phyloP scores from a whole-genome alignment of 2,888 invertebrate species.

The Sminthurides aquaticus region DNA sequence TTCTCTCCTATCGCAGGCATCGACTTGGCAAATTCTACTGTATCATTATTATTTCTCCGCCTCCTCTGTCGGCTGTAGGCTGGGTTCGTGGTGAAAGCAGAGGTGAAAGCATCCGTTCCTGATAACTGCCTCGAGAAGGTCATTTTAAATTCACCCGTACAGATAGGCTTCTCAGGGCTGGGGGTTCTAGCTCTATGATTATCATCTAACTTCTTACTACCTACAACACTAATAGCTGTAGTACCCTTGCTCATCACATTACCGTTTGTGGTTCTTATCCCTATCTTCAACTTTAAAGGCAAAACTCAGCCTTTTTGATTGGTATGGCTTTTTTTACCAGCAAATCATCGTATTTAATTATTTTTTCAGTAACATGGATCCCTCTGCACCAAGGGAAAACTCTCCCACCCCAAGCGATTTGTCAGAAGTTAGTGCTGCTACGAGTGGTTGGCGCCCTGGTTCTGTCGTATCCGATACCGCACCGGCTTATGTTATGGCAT shows the following conservation, averaged over 20 bases:
- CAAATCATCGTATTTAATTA: too few relatives aligned
- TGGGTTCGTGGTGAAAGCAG: neutral
- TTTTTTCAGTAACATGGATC: too few relatives aligned
- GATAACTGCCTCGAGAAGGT: neutral
- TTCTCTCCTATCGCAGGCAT: neutral
- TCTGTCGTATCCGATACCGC: too few relatives aligned
- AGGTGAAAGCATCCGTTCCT: neutral
- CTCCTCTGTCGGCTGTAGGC: neutral
- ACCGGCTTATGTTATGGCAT: too few relatives aligned
- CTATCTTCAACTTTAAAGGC: constrained; percentile 22
- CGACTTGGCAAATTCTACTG: neutral
- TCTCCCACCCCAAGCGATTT: too few relatives aligned
- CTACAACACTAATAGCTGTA: too few relatives aligned
- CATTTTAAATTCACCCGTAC: neutral
- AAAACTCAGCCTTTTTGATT: too few relatives aligned
- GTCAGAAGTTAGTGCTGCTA: too few relatives aligned
- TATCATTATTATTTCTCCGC: neutral
- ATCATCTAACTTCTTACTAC: too few relatives aligned
- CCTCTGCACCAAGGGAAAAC: too few relatives aligned
- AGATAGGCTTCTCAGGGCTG: neutral
- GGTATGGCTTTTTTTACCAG: too few relatives aligned
- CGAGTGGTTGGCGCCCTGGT: too few relatives aligned
- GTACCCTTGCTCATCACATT: constrained; percentile 17
- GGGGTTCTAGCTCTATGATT: neutral
- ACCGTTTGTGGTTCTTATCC: constrained; percentile 20